Conservation (phyloP, 1,140 invertebrate genomes). For the Drosophila nasuta region DNA sequence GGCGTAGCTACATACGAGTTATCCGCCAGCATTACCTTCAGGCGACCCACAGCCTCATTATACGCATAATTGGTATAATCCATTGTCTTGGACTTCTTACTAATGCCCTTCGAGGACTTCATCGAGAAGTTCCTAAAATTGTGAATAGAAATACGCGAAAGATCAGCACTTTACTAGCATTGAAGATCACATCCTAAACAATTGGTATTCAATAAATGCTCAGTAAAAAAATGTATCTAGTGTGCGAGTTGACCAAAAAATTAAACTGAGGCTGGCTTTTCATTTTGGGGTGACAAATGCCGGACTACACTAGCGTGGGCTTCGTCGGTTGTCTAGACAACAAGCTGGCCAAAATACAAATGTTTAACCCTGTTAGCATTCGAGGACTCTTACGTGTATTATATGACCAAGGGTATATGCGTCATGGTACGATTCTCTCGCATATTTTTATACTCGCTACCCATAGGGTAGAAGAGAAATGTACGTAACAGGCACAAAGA, state of each 20-base stretch:
- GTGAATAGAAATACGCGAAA: slow-evolving; percentile 17
- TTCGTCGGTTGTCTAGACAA: slow-evolving; percentile 65
- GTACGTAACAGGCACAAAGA: too few species aligned
- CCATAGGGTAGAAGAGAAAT: too few species aligned
- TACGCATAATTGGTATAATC: slow-evolving; percentile 93
- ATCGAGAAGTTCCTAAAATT: slow-evolving; percentile 78
- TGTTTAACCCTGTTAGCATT: slow-evolving; percentile 51
- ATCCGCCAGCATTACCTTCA: slow-evolving; percentile 91
- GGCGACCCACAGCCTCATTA: slow-evolving; percentile 91
- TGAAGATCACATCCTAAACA: slow-evolving; percentile 59
- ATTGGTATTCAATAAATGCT: background rate
- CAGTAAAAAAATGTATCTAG: slow-evolving; percentile 17
- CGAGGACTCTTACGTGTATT: background rate
- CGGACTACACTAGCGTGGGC: slow-evolving; percentile 13
- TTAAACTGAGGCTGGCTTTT: slow-evolving; percentile 52
- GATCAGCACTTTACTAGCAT: slow-evolving; percentile 19
- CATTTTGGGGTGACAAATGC: slow-evolving; percentile 60
- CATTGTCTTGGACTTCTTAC: slow-evolving; percentile 87
- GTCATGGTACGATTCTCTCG: slow-evolving; percentile 56
- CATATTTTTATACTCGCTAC: slow-evolving; percentile 2
- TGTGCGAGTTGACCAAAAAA: slow-evolving; percentile 36
- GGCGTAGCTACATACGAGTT: slow-evolving; percentile 88
- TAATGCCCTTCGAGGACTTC: slow-evolving; percentile 77
- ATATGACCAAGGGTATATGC: slow-evolving; percentile 34
- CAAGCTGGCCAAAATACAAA: slow-evolving; percentile 73